Percentiles rank a stretch among this genome's conserved stretches.
Conservation (phyloP, 2,113 vertebrate species). For the Canis aureus region DNA sequence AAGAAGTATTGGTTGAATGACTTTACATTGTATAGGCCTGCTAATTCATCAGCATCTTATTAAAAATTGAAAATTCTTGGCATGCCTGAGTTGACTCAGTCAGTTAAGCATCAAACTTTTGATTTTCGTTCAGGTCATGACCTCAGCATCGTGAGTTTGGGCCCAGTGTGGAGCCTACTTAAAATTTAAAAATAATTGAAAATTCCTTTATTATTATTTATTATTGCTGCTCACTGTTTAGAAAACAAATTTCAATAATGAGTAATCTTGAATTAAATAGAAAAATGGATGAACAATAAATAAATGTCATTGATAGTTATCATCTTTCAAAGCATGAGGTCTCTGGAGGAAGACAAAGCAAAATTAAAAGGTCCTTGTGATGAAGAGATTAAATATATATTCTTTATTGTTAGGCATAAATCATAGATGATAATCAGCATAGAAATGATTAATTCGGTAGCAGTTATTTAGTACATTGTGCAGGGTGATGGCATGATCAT, state of each 20-base stretch:
- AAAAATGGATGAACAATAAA: slow-evolving; percentile 50
- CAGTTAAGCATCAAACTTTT: not conserved
- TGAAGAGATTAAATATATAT: slow-evolving; percentile 26
- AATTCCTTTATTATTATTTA: not conserved
- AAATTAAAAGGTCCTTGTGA: not conserved
- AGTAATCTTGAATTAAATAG: slow-evolving; percentile 29
- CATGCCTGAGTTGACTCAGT: not conserved
- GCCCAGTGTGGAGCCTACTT: not conserved
- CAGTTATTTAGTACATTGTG: slow-evolving; percentile 3
- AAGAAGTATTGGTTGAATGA: slow-evolving; percentile 23
- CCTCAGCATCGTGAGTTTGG: not conserved
- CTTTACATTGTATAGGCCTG: not conserved
- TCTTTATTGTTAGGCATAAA: slow-evolving; percentile 50
- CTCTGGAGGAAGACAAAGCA: slow-evolving; percentile 1
- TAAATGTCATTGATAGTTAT: slow-evolving; percentile 39
- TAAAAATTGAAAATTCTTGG: not conserved
- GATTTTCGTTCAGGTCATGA: not conserved
- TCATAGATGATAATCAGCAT: slow-evolving; percentile 41
- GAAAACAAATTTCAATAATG: slow-evolving; percentile 23
- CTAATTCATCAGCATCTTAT: slow-evolving; percentile 23
- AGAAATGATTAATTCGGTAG: slow-evolving; percentile 19
- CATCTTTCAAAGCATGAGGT: not conserved
- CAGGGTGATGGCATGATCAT: not conserved
- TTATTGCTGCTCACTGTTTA: not conserved
- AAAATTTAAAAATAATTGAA: slow-evolving; percentile 11